These are phyloP conservation scores for Zygaena filipendulae DNA, from an alignment of 2,888 invertebrate species.

Conservation along the genomic window DNA sequence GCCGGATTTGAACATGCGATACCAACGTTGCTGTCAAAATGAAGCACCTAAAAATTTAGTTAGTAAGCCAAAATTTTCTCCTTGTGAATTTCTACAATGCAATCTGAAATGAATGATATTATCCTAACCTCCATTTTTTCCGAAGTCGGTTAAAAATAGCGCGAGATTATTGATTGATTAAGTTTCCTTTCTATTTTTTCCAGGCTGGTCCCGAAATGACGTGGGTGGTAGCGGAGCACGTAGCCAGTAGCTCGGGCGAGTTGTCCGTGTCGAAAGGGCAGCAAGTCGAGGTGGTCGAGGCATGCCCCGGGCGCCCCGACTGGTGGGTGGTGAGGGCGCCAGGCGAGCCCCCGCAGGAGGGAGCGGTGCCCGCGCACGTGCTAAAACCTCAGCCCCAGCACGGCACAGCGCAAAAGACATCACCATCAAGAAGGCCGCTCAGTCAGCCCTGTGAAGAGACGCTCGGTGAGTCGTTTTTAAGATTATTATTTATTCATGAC, in stretches of 20 bases:
- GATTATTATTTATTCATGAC: no score
- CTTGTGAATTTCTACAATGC: background rate
- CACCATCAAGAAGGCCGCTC: conserved; percentile 49
- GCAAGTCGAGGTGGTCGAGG: conserved; percentile 92
- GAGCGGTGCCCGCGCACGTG: conserved; percentile 82
- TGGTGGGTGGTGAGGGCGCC: conserved; percentile 77
- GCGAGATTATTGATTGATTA: no score
- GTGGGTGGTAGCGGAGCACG: conserved; percentile 90
- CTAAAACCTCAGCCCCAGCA: conserved; percentile 62
- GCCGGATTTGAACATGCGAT: no score
- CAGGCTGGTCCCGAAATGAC: conserved; percentile 89
- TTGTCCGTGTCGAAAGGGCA: conserved; percentile 89
- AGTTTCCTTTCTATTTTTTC: no score
- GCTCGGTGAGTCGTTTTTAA: conserved; percentile 62
- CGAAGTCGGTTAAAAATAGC: no score
- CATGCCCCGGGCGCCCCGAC: conserved; percentile 73
- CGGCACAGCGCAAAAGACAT: conserved; percentile 39
- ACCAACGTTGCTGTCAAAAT: no score
- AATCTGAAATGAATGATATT: no score
- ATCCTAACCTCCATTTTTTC: no score
- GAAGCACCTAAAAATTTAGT: no score
- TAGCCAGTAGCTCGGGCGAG: conserved; percentile 81
- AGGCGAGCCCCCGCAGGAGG: conserved; percentile 75
- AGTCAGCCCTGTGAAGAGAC: conserved; percentile 51
- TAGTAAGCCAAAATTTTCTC: background rate